Conservation (phyloP, 2,113 vertebrate species). For the Sander lucioperca region DNA sequence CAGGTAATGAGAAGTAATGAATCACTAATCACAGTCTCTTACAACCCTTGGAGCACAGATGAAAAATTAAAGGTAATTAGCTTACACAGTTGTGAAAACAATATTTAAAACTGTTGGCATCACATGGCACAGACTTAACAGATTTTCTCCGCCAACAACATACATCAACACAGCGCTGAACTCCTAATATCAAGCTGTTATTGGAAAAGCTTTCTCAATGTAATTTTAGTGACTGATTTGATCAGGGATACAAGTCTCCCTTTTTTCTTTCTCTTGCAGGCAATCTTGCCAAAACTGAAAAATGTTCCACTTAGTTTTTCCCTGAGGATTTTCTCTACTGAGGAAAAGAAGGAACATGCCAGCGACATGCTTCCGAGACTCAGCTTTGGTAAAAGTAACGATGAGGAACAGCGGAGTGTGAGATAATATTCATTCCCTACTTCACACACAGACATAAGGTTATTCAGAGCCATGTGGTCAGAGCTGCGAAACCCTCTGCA, state of each 20-base stretch:
- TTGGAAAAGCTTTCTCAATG: conserved; percentile 68
- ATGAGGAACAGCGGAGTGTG: conserved; percentile 4
- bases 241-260: conserved; percentile 55
- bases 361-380: conserved; percentile 46
- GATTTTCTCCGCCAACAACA: conserved; percentile 71
- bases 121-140: conserved; percentile 75
- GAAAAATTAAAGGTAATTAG: conserved; percentile 85
- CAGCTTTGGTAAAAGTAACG: conserved; percentile 28
- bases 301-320: conserved; percentile 57
- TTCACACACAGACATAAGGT: conserved; percentile 13
- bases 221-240: conserved; percentile 76
- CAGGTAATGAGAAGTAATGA: conserved; percentile 85
- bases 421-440: conserved; percentile 27
- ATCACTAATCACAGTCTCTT: conserved; percentile 80
- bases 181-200: conserved; percentile 77
- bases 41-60: conserved; percentile 81
- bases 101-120: conserved; percentile 83
- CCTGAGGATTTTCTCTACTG: conserved; percentile 20
- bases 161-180: conserved; percentile 71
- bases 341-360: conserved; percentile 43
- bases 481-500: conserved; percentile 47
- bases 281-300: conserved; percentile 66
- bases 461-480: conserved; percentile 60
- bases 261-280: conserved; percentile 33
- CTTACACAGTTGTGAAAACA: conserved; percentile 83